These are phyloP conservation scores for Pluvialis apricaria DNA, from an alignment of 2,113 vertebrate genomes.

Conservation along the genomic window DNA sequence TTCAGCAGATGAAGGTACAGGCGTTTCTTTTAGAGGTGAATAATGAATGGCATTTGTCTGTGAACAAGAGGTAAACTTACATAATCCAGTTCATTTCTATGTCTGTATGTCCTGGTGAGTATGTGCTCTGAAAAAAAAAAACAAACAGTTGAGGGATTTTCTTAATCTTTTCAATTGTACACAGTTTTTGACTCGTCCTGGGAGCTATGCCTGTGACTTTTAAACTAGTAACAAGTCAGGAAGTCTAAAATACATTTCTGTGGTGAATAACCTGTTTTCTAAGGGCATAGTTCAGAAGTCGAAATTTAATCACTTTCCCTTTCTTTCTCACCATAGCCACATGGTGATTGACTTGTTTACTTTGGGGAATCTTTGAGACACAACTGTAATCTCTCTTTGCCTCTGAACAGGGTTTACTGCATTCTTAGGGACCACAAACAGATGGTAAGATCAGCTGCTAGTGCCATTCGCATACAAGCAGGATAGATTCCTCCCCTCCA, in stretches of 20 bases:
- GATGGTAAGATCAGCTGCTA: not conserved
- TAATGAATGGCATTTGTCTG: not conserved
- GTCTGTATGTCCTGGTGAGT: not conserved
- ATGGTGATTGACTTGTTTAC: not conserved
- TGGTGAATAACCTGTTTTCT: not conserved
- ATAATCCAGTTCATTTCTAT: not conserved
- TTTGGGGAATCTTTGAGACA: not conserved
- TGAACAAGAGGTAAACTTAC: not conserved
- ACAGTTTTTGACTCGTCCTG: not conserved
- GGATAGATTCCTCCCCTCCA: not conserved
- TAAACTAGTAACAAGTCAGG: not conserved
- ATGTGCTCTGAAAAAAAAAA: not conserved
- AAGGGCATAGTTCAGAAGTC: not conserved
- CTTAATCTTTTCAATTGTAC: not conserved
- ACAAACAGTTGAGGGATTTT: not conserved
- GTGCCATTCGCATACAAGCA: not conserved
- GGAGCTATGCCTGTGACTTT: not conserved
- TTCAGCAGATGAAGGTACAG: not conserved
- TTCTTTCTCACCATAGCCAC: not conserved
- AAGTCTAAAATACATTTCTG: not conserved
- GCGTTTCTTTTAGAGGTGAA: not conserved
- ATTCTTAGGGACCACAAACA: not conserved
- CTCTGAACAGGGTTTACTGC: not conserved
- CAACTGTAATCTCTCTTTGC: not conserved
- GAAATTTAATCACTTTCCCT: not conserved